These are phyloP conservation scores for Knipowitschia caucasica DNA, from an alignment of 2,797 vertebrate genomes.

Conservation along the genomic window DNA sequence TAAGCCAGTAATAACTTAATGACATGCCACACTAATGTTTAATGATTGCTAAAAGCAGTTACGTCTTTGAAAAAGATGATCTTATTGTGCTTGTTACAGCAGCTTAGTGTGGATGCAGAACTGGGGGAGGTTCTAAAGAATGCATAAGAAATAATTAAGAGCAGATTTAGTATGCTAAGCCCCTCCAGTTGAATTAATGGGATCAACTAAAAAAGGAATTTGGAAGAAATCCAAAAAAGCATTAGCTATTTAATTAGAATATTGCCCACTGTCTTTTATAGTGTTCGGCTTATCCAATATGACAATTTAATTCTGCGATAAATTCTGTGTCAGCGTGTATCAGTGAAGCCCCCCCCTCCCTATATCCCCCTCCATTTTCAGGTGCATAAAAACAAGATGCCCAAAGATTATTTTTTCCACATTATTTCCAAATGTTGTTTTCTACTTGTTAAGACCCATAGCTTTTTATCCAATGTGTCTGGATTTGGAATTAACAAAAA, in stretches of 20 bases:
- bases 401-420: not conserved
- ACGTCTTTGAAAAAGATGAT: constrained; percentile 57
- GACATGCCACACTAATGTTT: constrained; percentile 65
- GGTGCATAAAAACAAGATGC: not conserved
- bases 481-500: too few relatives aligned
- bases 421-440: not conserved
- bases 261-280: constrained; percentile 36
- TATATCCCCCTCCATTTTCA: not conserved
- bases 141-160: constrained; percentile 70
- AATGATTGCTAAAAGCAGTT: constrained; percentile 65
- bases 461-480: too few relatives aligned
- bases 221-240: constrained; percentile 50
- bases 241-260: constrained; percentile 48
- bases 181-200: constrained; percentile 60
- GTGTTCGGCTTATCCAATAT: constrained; percentile 18
- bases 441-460: too few relatives aligned
- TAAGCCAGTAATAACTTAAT: constrained; percentile 63
- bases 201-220: constrained; percentile 54
- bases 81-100: constrained; percentile 55
- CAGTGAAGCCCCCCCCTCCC: not conserved
- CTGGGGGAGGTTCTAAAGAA: constrained; percentile 58
- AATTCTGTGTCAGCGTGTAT: not conserved
- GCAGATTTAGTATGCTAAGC: constrained; percentile 72
- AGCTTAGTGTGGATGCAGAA: constrained; percentile 60
- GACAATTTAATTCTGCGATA: constrained; percentile 15